Evolutionary conservation across 2,113 vertebrate genomes (phyloP).

Genomic region (Anoura caudifer): DNA sequence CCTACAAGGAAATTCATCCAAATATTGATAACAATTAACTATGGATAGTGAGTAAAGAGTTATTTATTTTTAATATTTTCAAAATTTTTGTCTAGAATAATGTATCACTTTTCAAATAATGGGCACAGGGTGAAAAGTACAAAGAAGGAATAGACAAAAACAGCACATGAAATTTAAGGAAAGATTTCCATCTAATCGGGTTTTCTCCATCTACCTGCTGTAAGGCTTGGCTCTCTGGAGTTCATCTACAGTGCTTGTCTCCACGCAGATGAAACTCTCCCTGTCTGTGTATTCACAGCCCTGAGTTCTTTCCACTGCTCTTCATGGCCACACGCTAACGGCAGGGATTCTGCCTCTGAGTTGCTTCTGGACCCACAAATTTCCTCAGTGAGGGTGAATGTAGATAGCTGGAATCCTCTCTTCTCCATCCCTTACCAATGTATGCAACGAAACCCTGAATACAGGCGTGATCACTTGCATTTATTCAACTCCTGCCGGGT

Average conservation of each 20-base stretch:
- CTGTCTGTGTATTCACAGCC: background rate
- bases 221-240: background rate
- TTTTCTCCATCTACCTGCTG: background rate
- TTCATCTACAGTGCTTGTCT: background rate
- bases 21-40: background rate
- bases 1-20: background rate
- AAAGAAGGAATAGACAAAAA: background rate
- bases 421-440: background rate
- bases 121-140: background rate
- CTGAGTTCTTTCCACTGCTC: background rate
- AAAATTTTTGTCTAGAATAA: background rate
- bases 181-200: background rate
- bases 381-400: background rate
- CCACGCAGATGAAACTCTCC: background rate
- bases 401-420: background rate
- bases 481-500: background rate
- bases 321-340: background rate
- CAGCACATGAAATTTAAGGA: background rate
- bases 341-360: background rate
- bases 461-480: background rate
- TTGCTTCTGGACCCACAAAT: background rate
- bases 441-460: background rate
- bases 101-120: background rate
- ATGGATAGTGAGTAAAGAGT: background rate
- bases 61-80: background rate